These are phyloP conservation scores for Aphaenogaster floridana DNA, from an alignment of 1,140 invertebrate genomes.

Conservation along the genomic window DNA sequence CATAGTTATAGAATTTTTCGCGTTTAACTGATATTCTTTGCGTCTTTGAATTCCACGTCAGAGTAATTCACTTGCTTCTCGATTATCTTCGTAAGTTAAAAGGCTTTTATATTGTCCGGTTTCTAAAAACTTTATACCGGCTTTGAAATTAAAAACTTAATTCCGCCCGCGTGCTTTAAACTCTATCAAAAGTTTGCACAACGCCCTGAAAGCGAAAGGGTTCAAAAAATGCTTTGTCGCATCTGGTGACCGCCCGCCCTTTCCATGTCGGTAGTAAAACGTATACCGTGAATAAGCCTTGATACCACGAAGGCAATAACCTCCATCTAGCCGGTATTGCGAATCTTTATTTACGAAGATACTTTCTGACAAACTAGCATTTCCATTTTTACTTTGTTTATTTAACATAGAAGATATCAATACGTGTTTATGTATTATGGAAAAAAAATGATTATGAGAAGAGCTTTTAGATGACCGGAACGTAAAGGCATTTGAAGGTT, in stretches of 20 bases:
- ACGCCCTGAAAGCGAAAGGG: slow-evolving; percentile 37
- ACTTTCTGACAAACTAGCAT: neutral
- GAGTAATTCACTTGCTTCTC: slow-evolving; percentile 6
- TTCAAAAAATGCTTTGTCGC: slow-evolving; percentile 62
- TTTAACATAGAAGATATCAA: slow-evolving; percentile 3
- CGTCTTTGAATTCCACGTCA: neutral
- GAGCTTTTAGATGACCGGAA: neutral
- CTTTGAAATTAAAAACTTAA: slow-evolving; percentile 42
- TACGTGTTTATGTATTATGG: neutral
- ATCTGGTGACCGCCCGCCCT: slow-evolving; percentile 50
- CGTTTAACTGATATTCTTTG: neutral
- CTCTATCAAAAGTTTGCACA: slow-evolving; percentile 57
- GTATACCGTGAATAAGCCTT: slow-evolving; percentile 39
- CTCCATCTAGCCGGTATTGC: slow-evolving; percentile 2
- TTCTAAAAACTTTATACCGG: slow-evolving; percentile 29
- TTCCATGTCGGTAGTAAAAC: slow-evolving; percentile 48
- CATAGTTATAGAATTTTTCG: neutral
- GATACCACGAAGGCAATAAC: slow-evolving; percentile 47
- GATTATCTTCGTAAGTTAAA: neutral
- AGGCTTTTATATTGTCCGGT: neutral
- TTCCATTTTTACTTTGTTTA: neutral
- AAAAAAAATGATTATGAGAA: neutral
- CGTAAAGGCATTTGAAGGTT: slow-evolving; percentile 20
- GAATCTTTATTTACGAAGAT: slow-evolving; percentile 31
- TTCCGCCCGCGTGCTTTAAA: slow-evolving; percentile 1